Evolutionary conservation across 1,140 invertebrate genomes (phyloP), one percentile per base, ranked within the genome.

Genomic region (Saccostrea glomerata): DNA sequence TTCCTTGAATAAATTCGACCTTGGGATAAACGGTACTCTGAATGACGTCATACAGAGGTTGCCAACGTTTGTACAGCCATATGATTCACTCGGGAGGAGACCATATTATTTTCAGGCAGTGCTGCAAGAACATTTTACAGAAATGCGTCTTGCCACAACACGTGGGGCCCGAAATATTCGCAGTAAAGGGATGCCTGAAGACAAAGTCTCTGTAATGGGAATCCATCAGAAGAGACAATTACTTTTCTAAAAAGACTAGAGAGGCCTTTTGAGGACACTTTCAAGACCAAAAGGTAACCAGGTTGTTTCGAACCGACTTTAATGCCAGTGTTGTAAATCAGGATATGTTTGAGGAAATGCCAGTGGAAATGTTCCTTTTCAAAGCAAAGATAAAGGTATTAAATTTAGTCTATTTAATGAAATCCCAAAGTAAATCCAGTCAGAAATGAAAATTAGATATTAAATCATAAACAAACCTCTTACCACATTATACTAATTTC

Each of bases 31-130:
- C n/a, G n/a, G n/a, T n/a, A n/a, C n/a, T n/a, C n/a, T 66, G 25
- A 23, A 88, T 88, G 23, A 83, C 87, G 40, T 88, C 87, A 82
- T 88, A 88, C 15, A 88, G n/a, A 5, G 87, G 84, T 88, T 88
- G 63, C 87, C 87, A 88, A 36, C 87, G 40, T 56, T 84, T 88
- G 55, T 82, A 88, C 5, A 85, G 47, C 87, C 87, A 88, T 40
- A 88, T 40, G 40, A n/a, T n/a, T n/a, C n/a, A n/a, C n/a, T n/a
- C n/a, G n/a, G n/a, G n/a, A n/a, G n/a, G n/a, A n/a, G n/a, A n/a
- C n/a, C n/a, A n/a, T n/a, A n/a, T n/a, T n/a, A n/a, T n/a, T n/a
- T n/a, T n/a, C n/a, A n/a, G n/a, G n/a, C n/a, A n/a, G n/a, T n/a
- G n/a, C n/a, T n/a, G n/a, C n/a, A n/a, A n/a, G n/a, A n/a, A n/a